These are phyloP conservation scores for Pinna nobilis DNA, from an alignment of 1,140 invertebrate species.

Conservation along the genomic window DNA sequence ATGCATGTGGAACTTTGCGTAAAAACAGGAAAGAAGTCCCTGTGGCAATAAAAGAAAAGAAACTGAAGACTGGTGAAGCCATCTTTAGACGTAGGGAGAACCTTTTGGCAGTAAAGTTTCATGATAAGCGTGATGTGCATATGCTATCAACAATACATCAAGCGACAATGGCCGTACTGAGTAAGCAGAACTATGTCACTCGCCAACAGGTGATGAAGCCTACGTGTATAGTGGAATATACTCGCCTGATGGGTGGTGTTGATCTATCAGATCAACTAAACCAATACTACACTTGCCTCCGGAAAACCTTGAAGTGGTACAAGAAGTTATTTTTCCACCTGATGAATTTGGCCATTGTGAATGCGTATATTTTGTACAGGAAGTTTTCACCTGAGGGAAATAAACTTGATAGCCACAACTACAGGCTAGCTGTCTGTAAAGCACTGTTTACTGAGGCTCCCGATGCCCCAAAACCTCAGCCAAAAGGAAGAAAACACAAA, in stretches of 20 bases:
- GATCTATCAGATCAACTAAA: conserved; percentile 29
- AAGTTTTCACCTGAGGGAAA: not conserved
- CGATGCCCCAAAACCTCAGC: not conserved
- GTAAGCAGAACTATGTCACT: conserved; percentile 7
- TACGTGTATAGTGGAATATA: conserved; percentile 17
- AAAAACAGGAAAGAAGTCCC: conserved; percentile 30
- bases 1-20: conserved; percentile 42
- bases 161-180: not conserved
- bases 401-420: too few relatives aligned
- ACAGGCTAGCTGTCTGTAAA: not conserved
- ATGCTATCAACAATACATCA: conserved; percentile 39
- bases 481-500: not conserved
- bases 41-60: not conserved
- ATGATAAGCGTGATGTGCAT: conserved; percentile 39
- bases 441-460: not conserved
- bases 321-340: conserved; percentile 15
- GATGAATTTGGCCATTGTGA: conserved; percentile 4
- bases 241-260: conserved; percentile 17
- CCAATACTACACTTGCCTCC: not conserved
- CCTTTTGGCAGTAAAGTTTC: conserved; percentile 14
- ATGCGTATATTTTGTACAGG: conserved; percentile 6
- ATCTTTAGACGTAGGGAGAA: conserved; percentile 16
- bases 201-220: conserved; percentile 17
- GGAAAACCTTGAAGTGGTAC: not conserved
- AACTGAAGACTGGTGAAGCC: conserved; percentile 3